These are phyloP conservation scores for Tetanocera ferruginea DNA, from an alignment of 2,888 invertebrate genomes.

Conservation along the genomic window DNA sequence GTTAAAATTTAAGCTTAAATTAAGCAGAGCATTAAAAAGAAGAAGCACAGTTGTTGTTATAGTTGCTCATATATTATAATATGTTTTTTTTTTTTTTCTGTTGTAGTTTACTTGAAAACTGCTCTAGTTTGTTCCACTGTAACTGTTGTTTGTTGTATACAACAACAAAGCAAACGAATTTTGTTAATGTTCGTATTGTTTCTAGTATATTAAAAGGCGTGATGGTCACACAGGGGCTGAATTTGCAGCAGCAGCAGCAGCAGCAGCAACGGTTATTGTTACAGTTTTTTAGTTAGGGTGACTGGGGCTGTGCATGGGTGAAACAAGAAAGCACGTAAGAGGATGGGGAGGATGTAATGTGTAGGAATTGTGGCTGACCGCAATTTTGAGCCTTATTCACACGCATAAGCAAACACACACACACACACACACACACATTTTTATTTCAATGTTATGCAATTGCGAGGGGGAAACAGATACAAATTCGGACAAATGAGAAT, in stretches of 20 bases:
- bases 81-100: not conserved
- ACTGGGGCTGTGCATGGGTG: not conserved
- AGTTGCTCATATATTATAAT: no score
- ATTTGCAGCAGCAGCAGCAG: conserved; percentile 58
- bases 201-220: conserved; percentile 65
- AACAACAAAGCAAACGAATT: conserved; percentile 61
- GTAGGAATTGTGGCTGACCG: conserved; percentile 57
- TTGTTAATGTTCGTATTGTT: conserved; percentile 66
- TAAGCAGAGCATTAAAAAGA: no score
- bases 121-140: not conserved
- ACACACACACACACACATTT: conserved; percentile 30
- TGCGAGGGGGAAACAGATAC: not conserved
- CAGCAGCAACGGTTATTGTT: conserved; percentile 25
- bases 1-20: no score
- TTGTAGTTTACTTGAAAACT: not conserved
- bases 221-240: conserved; percentile 60
- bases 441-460: not conserved
- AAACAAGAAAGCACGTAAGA: not conserved
- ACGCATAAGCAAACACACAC: not conserved
- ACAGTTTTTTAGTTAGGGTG: not conserved
- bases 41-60: no score
- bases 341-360: not conserved
- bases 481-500: conserved; percentile 43
- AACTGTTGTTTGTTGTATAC: not conserved
- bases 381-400: conserved; percentile 41